Percentiles rank a stretch among this genome's conserved stretches.
These are phyloP conservation scores for Drosophila novamexicana DNA, from an alignment of 1,140 invertebrate genomes.

Conservation along the genomic window DNA sequence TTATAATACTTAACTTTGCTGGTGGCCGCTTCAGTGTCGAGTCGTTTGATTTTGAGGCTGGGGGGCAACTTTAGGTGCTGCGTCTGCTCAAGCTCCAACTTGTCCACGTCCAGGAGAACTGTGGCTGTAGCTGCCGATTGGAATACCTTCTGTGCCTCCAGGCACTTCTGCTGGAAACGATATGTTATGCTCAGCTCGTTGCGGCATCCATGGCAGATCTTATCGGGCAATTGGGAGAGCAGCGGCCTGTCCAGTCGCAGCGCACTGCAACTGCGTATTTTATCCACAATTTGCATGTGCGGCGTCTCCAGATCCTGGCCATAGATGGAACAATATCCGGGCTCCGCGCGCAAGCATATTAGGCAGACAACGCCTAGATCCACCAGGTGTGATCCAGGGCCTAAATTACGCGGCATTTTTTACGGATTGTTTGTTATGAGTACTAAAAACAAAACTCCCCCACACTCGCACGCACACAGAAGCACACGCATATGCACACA, in stretches of 20 bases:
- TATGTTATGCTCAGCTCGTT: constrained; percentile 69
- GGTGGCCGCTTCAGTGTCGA: constrained; percentile 34
- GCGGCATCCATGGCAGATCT: constrained; percentile 73
- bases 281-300: constrained; percentile 85
- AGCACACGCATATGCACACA: constrained; percentile 8
- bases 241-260: constrained; percentile 70
- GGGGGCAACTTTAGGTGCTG: constrained; percentile 61
- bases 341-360: constrained; percentile 86
- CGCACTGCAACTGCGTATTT: constrained; percentile 86
- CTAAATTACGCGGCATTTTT: constrained; percentile 46
- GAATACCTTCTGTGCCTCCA: constrained; percentile 65
- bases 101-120: constrained; percentile 41
- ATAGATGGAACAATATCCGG: constrained; percentile 85
- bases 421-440: constrained; percentile 27
- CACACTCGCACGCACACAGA: constrained; percentile 17
- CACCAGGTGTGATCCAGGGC: constrained; percentile 51
- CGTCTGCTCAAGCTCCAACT: constrained; percentile 51
- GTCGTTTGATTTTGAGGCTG: constrained; percentile 57
- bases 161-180: constrained; percentile 76
- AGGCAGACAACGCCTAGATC: constrained; percentile 87
- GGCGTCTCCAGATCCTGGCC: constrained; percentile 85
- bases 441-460: constrained; percentile 36
- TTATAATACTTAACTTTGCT: constrained; percentile 36
- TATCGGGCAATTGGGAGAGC: constrained; percentile 57
- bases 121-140: constrained; percentile 27